Evolutionary conservation across 2,113 vertebrate species (phyloP).

Genomic region (Ailurus styani): DNA sequence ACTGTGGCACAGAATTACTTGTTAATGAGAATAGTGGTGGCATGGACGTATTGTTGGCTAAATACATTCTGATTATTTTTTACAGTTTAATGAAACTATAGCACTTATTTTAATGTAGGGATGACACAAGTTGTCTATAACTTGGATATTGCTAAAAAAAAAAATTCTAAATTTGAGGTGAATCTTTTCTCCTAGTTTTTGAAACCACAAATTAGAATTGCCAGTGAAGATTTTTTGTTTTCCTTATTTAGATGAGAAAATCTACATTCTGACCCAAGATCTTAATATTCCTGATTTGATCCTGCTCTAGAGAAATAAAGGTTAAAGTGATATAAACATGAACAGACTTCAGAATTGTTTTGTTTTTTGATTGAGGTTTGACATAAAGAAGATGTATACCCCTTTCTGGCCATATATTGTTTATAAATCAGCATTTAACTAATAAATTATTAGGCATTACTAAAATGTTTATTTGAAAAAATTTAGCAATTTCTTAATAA

Average conservation of each 20-base stretch:
- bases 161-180: neutral
- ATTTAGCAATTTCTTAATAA: constrained; percentile 4
- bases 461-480: neutral
- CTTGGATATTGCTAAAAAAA: neutral
- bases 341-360: neutral
- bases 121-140: neutral
- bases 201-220: neutral
- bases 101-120: neutral
- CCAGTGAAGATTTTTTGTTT: neutral
- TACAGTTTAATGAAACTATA: neutral
- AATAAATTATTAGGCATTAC: neutral
- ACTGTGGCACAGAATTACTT: neutral
- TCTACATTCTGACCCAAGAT: neutral
- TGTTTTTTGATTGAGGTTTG: neutral
- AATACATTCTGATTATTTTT: neutral
- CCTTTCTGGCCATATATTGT: neutral
- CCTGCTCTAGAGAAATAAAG: neutral
- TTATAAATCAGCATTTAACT: neutral
- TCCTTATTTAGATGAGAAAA: neutral
- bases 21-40: neutral
- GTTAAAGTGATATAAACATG: constrained; percentile 18
- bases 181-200: neutral
- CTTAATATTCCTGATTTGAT: constrained; percentile 8
- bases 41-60: neutral
- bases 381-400: neutral